Base-by-base conservation (phyloP, 2,797 vertebrate genomes). In the Anniella stebbinsi region DNA sequence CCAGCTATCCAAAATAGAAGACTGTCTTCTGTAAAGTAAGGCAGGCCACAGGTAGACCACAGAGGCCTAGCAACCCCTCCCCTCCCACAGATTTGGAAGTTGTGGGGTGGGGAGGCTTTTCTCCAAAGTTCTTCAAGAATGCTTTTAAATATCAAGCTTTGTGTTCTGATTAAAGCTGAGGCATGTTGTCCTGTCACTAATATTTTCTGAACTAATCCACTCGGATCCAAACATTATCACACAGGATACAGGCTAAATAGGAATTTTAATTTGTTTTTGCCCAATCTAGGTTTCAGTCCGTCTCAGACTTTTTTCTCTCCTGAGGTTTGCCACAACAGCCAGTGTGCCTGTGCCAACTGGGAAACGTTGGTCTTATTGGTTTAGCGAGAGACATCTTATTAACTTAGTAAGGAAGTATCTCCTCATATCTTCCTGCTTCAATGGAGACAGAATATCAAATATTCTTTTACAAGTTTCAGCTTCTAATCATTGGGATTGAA, bases 351-450 rank as follows among this genome's bases (percentile, higher is more conserved):
- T 54, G 30, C 48, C 67, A 57, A 69, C 77, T 72, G 67, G 48
- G 69, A 60, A 41, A 38, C 21, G 18, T 30, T 60, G 48, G n/a
- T 21, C 36, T 72, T 51, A 80, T 81, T 60, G 45, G 69, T 41
- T 88, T 57, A 72, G 48, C 17, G 67, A 88, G 54, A 72, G 67
- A 80, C 13, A 80, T 81, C 33, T 23, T 80, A 80, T 80, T 80
- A 69, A 87, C 48, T 80, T 80, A 87, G 76, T 33, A 80, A 70
- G 76, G 6, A 4, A 69, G 80, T 69, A 70, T 80, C 45, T 2
- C 36, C 15, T 80, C 66, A 30, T 10, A 45, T 81, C n/a, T 57
- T 36, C n/a, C 48, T 70, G 77, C 15, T 72, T 69, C 80, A 66
- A 88, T 25, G 54, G 15, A 80, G 33, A 11, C 25, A 57, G 48